These are phyloP conservation scores for Camponotus pennsylvanicus DNA, from an alignment of 1,140 invertebrate species.

Conservation along the genomic window DNA sequence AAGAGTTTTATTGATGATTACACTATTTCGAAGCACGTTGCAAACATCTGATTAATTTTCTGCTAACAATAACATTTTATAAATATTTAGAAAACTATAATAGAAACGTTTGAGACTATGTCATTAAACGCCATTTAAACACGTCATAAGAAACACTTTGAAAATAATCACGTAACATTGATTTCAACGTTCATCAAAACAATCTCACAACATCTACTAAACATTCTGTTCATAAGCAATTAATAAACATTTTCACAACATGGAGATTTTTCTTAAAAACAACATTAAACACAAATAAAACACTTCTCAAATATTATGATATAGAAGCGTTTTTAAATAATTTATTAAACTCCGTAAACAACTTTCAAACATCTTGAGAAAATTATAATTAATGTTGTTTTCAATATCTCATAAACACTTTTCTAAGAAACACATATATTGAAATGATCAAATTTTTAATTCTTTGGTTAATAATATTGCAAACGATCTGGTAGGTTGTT, in stretches of 20 bases:
- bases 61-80: neutral
- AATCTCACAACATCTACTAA: neutral
- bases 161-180: neutral
- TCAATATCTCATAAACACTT: neutral
- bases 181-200: constrained; percentile 19
- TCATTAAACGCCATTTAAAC: neutral
- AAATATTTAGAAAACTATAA: constrained; percentile 1
- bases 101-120: neutral
- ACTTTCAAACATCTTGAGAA: neutral
- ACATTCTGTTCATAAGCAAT: neutral
- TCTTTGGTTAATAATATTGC: neutral
- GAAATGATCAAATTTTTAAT: neutral
- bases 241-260: constrained; percentile 3
- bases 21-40: neutral
- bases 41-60: neutral
- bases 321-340: no score
- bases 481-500: neutral
- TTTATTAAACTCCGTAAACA: no score
- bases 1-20: neutral
- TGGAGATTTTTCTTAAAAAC: neutral
- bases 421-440: neutral
- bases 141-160: neutral
- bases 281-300: neutral
- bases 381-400: constrained; percentile 1
- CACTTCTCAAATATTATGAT: neutral